Evolutionary conservation across 2,797 vertebrate genomes (phyloP).

Genomic region (Choloepus didactylus): DNA sequence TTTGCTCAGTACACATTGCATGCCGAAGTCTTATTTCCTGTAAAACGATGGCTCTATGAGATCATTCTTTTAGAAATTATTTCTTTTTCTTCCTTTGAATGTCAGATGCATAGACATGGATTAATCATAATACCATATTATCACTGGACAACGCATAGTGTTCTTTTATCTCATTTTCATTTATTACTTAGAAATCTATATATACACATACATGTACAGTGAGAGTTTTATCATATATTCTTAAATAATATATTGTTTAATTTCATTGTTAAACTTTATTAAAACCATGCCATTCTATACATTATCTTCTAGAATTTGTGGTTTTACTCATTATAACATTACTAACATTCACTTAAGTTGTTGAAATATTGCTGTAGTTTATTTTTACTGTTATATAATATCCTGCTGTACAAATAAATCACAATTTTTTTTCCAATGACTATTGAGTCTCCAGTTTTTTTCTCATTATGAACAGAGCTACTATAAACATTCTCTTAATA

Average conservation of each 20-base stretch:
- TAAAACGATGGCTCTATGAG: slow-evolving; percentile 22
- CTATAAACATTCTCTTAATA: neutral
- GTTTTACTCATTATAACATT: neutral
- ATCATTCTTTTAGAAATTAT: slow-evolving; percentile 12
- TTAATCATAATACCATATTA: neutral
- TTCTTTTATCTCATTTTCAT: slow-evolving; percentile 45
- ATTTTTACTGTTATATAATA: slow-evolving; percentile 44
- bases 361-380: neutral
- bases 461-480: slow-evolving; percentile 33
- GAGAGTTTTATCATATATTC: slow-evolving; percentile 11
- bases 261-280: slow-evolving; percentile 22
- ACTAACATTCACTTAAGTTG: neutral
- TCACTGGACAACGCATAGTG: neutral
- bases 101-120: neutral
- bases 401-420: slow-evolving; percentile 8
- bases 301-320: slow-evolving; percentile 1
- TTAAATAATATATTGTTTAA: slow-evolving; percentile 27
- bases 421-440: slow-evolving; percentile 15
- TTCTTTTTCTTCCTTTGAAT: neutral
- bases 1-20: slow-evolving; percentile 11
- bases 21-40: slow-evolving; percentile 38
- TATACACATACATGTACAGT: neutral
- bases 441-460: neutral
- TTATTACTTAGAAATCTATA: slow-evolving; percentile 45
- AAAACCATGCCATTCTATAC: neutral